Evolutionary conservation across 1,140 invertebrate genomes (phyloP).

Genomic region (Capitella teleta): DNA sequence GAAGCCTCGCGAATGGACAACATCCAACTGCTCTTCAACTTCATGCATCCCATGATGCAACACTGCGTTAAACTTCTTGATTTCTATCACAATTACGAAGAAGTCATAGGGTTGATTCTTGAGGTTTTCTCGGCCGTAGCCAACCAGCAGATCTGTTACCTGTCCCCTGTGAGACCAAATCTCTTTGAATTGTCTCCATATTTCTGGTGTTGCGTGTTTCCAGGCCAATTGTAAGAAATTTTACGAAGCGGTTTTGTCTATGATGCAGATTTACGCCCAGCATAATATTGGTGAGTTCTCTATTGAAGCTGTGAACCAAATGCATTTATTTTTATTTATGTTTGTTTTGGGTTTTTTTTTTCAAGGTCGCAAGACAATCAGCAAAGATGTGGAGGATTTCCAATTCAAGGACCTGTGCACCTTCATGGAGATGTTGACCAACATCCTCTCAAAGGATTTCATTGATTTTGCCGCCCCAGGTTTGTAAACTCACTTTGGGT

Average conservation of each 20-base stretch:
- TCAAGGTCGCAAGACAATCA: constrained; percentile 6
- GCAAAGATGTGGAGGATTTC: constrained; percentile 51
- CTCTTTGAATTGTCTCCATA: too few species aligned
- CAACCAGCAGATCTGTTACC: constrained; percentile 56
- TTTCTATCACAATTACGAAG: constrained; percentile 69
- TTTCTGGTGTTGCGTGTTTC: constrained; percentile 11
- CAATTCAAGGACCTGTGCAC: constrained; percentile 59
- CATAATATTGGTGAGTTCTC: constrained; percentile 40
- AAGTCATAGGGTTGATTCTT: constrained; percentile 64
- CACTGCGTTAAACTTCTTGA: constrained; percentile 57
- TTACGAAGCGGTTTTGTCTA: constrained; percentile 52
- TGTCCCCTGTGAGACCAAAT: constrained; percentile 47
- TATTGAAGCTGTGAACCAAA: background rate
- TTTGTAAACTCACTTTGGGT: constrained; percentile 1
- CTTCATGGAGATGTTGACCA: constrained; percentile 59
- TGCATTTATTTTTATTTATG: background rate
- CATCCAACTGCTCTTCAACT: constrained; percentile 52
- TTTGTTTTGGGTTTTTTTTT: background rate
- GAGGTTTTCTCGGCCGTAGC: constrained; percentile 63
- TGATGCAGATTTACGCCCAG: constrained; percentile 61
- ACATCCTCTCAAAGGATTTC: constrained; percentile 60
- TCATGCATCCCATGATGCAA: constrained; percentile 52
- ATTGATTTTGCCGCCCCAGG: constrained; percentile 48
- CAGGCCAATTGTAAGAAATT: constrained; percentile 40
- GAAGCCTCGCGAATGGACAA: constrained; percentile 50